These are phyloP conservation scores for Ornithoptera priamus DNA, from an alignment of 2,888 invertebrate genomes.

Conservation along the genomic window DNA sequence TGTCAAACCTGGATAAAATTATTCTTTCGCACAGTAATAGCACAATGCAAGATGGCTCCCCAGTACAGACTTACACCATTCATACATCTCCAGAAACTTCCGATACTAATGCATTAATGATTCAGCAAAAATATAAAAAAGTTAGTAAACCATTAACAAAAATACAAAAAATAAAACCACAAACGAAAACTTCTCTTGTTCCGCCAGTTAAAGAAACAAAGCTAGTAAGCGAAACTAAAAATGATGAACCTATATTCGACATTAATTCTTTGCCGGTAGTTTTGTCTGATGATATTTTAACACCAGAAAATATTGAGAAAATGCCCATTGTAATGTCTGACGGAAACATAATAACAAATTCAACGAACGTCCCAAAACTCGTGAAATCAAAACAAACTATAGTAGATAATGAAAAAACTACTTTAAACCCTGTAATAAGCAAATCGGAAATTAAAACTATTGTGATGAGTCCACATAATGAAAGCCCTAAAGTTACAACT, in stretches of 20 bases:
- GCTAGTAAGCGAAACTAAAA: slow-evolving; percentile 31
- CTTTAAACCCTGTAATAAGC: slow-evolving; percentile 46
- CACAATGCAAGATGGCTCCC: slow-evolving; percentile 54
- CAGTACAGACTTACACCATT: slow-evolving; percentile 71
- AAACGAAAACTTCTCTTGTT: slow-evolving; percentile 50
- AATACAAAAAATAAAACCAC: slow-evolving; percentile 60
- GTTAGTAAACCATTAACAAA: slow-evolving; percentile 57
- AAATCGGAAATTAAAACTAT: slow-evolving; percentile 68
- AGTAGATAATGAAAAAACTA: slow-evolving; percentile 57
- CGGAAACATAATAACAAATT: slow-evolving; percentile 60
- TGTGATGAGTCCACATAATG: slow-evolving; percentile 59
- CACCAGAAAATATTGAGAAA: slow-evolving; percentile 84
- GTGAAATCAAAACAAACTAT: slow-evolving; percentile 55
- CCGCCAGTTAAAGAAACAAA: slow-evolving; percentile 51
- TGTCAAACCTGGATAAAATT: slow-evolving; percentile 64
- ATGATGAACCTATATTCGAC: slow-evolving; percentile 81
- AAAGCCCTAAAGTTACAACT: slow-evolving; percentile 61
- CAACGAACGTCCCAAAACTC: slow-evolving; percentile 55
- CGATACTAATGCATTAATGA: slow-evolving; percentile 63
- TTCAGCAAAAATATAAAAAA: slow-evolving; percentile 68
- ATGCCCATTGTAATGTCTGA: slow-evolving; percentile 82
- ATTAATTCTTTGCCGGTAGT: slow-evolving; percentile 89
- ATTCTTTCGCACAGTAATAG: slow-evolving; percentile 63
- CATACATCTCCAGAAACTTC: slow-evolving; percentile 58
- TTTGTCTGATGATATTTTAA: slow-evolving; percentile 84